A percentile compares a stretch with the other conserved stretches of the same genome.
These are phyloP conservation scores for Cataglyphis altisquamis DNA, from an alignment of 2,888 invertebrate species.

Conservation along the genomic window DNA sequence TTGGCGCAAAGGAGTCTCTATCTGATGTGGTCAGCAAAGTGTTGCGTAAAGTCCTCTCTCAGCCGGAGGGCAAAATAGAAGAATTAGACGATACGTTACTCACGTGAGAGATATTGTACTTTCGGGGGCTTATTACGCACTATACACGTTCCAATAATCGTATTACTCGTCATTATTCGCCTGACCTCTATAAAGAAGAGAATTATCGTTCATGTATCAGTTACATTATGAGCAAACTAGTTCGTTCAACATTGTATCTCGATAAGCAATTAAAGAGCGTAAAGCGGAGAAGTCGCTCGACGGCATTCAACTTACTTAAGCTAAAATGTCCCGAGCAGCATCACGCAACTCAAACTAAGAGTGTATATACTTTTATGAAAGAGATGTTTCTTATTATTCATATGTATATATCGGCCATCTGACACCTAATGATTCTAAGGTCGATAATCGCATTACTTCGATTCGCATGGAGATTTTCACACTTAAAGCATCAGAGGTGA, in stretches of 20 bases:
- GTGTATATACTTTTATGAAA: constrained; percentile 59
- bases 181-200: constrained; percentile 64
- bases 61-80: constrained; percentile 95
- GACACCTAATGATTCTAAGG: constrained; percentile 42
- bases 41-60: constrained; percentile 92
- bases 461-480: neutral
- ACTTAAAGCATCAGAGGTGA: constrained; percentile 26
- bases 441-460: constrained; percentile 13
- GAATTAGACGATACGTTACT: constrained; percentile 97
- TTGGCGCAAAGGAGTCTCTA: constrained; percentile 95
- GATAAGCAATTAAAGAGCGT: constrained; percentile 73
- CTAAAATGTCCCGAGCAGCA: constrained; percentile 61
- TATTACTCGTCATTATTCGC: constrained; percentile 64
- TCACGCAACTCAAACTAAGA: constrained; percentile 55
- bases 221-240: constrained; percentile 69
- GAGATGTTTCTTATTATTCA: constrained; percentile 54
- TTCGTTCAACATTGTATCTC: constrained; percentile 72
- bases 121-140: constrained; percentile 72
- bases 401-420: constrained; percentile 35
- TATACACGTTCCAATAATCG: constrained; percentile 67
- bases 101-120: constrained; percentile 88
- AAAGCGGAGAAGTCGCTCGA: constrained; percentile 63
- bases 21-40: constrained; percentile 96
- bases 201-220: constrained; percentile 65
- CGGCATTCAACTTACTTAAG: constrained; percentile 71